Percentiles rank a stretch among this genome's conserved stretches.
Conservation (phyloP, 2,113 vertebrate genomes). For the Oncorhynchus kisutch region DNA sequence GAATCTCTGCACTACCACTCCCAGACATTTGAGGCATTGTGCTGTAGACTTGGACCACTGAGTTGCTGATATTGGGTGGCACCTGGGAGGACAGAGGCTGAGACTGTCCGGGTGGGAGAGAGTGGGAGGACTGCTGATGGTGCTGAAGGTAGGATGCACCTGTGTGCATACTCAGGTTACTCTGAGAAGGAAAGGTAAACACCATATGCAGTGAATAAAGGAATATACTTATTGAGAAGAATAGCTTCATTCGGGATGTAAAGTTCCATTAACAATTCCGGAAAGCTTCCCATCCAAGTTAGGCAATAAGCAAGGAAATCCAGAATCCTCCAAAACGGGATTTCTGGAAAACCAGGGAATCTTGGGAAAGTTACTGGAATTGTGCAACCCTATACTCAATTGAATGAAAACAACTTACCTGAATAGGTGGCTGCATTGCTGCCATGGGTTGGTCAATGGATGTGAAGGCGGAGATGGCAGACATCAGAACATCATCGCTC, state of each 20-base stretch:
- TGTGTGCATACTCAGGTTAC: slow-evolving; percentile 86
- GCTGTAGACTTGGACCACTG: slow-evolving; percentile 90
- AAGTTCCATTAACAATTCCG: too few relatives aligned
- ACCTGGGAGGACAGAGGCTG: slow-evolving; percentile 79
- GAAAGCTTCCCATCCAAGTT: too few relatives aligned
- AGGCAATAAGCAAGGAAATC: too few relatives aligned
- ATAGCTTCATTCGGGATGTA: background rate
- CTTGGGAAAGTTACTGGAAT: too few relatives aligned
- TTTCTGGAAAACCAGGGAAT: too few relatives aligned
- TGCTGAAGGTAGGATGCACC: slow-evolving; percentile 86
- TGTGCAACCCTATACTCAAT: background rate
- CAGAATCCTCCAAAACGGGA: too few relatives aligned
- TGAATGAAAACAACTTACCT: slow-evolving; percentile 69
- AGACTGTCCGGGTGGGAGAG: slow-evolving; percentile 67
- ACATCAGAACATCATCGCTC: slow-evolving; percentile 95
- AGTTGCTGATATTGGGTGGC: slow-evolving; percentile 72
- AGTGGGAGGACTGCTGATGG: slow-evolving; percentile 75
- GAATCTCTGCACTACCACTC: slow-evolving; percentile 81
- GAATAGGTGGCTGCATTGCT: slow-evolving; percentile 79
- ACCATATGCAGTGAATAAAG: background rate
- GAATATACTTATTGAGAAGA: too few relatives aligned
- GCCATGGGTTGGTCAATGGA: slow-evolving; percentile 93
- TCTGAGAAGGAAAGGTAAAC: slow-evolving; percentile 66
- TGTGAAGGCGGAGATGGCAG: slow-evolving; percentile 93
- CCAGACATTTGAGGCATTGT: slow-evolving; percentile 79